Conservation (phyloP, 2,113 vertebrate genomes). For the Lophochroa leadbeateri region DNA sequence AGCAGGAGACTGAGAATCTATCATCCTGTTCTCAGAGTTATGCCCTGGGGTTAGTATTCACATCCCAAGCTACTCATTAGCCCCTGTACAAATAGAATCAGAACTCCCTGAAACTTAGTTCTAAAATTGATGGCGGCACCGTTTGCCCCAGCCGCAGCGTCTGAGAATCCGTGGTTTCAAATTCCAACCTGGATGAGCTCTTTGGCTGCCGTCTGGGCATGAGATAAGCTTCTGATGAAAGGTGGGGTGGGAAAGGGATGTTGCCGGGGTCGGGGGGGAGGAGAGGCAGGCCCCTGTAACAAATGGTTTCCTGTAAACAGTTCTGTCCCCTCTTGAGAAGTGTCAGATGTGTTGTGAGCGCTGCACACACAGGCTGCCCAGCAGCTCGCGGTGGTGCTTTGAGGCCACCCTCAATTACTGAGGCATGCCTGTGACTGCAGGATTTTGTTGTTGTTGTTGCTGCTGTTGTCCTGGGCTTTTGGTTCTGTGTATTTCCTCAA, state of each 20-base stretch:
- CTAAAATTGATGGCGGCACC: background rate
- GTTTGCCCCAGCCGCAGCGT: background rate
- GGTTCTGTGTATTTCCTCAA: background rate
- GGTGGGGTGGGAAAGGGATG: background rate
- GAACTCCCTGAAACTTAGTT: constrained; percentile 3
- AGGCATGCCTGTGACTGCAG: accelerated
- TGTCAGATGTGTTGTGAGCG: background rate
- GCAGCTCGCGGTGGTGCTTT: background rate
- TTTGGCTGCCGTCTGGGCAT: background rate
- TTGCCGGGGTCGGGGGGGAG: background rate
- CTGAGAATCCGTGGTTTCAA: constrained; percentile 31
- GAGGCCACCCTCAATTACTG: background rate
- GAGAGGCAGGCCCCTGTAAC: background rate
- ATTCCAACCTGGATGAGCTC: constrained; percentile 34
- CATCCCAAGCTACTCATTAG: constrained; percentile 48
- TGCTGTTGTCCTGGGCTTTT: background rate
- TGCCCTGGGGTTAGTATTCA: constrained; percentile 10
- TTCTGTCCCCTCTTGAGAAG: constrained; percentile 11
- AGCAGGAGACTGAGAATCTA: background rate
- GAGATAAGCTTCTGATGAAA: constrained; percentile 32
- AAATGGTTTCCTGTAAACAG: constrained; percentile 57
- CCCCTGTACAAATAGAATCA: constrained; percentile 5
- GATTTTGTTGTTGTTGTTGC: background rate
- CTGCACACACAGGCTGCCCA: background rate
- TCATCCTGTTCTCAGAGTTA: constrained; percentile 28